A percentile compares a stretch with the other conserved stretches of the same genome.
Conservation (phyloP, 2,113 vertebrate species). For the Seriola dumerili region DNA sequence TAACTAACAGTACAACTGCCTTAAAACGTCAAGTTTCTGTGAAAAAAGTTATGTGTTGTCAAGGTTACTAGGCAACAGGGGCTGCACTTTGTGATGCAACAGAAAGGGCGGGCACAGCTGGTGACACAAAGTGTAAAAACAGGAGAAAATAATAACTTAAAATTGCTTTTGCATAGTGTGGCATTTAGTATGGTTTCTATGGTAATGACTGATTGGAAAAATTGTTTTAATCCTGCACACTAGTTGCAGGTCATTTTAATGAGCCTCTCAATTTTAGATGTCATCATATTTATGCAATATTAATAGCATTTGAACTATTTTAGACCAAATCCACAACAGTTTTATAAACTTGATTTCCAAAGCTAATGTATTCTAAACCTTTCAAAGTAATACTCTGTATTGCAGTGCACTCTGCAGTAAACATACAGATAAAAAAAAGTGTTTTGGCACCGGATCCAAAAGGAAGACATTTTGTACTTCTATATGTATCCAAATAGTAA, state of each 20-base stretch:
- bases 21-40: too few species aligned
- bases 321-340: constrained; percentile 1
- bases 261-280: neutral
- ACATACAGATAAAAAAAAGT: constrained; percentile 12
- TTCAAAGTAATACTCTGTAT: constrained; percentile 22
- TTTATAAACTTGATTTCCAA: neutral
- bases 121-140: too few species aligned
- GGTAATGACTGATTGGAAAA: neutral
- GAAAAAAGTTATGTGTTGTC: too few species aligned
- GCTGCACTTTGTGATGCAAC: too few species aligned
- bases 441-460: neutral
- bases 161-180: neutral
- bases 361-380: neutral
- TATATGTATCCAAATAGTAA: neutral
- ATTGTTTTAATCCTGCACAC: neutral
- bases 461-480: neutral
- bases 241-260: neutral
- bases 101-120: too few species aligned
- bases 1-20: too few species aligned
- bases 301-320: neutral
- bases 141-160: too few species aligned
- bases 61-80: too few species aligned
- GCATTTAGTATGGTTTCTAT: neutral
- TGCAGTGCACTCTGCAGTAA: neutral
- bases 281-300: constrained; percentile 21